Evolutionary conservation across 2,888 invertebrate genomes (phyloP), one percentile per base, ranked within the genome.

Genomic region (Piscicola geometra): DNA sequence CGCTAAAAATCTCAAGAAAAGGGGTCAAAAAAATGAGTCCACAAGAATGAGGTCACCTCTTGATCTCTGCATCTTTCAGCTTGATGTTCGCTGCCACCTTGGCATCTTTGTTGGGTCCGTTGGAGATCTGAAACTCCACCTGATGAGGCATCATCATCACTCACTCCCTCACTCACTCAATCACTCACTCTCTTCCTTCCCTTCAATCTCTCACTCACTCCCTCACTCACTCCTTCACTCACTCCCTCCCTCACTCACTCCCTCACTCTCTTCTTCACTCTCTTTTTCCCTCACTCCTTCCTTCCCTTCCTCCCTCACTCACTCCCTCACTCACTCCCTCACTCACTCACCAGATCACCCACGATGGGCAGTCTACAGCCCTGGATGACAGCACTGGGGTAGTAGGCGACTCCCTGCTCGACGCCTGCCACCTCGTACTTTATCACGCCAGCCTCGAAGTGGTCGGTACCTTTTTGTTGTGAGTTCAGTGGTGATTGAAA

Each of bases 351-450:
- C 64, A 73, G 56, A n/a, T 73, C 73, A 1, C 73, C 73, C 9
- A 64, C 64, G 33, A 73, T 73, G 41, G 73, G 73, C 33, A 73
- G 73, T 41, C 73, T 73, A 21, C 73, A 73, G 9, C 73, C 73
- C 35, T 73, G 73, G 1, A 64, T 64, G 36, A 73, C 64, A 25
- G 73, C 73, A 64, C 73, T 73, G 21, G 73, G 73, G 25, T 50
- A 73, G 52, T 64, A 73, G 5, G 73, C 28, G 2, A 73, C 25
- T 3, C 21, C 32, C 21, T 33, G 73, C 64, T 73, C 52, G 21
- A 25, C 21, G 0, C 73, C 73, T 35, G 35, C 64, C 41, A 73
- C n/a, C 28, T 73, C 73, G 30, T 73, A 73, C 35, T 33, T 52
- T 28, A 73, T 73, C 32, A 73, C 35, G 35, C 73, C 73, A 0